These are phyloP conservation scores for Lithodes maja DNA, from an alignment of 2,888 invertebrate genomes.

Conservation along the genomic window DNA sequence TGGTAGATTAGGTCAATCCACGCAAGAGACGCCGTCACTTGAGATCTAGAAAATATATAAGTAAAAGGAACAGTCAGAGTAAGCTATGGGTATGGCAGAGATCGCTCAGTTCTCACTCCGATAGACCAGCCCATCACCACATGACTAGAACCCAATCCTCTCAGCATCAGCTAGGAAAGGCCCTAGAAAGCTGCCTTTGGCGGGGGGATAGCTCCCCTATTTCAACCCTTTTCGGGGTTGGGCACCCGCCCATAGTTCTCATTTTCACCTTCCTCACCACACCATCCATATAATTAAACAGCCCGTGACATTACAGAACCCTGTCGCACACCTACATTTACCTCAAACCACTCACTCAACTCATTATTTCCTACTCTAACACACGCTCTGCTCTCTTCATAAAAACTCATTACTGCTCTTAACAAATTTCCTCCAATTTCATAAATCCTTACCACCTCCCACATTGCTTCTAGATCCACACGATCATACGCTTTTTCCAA, in stretches of 20 bases:
- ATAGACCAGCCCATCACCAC: too few species aligned
- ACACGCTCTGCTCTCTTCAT: slow-evolving; percentile 6
- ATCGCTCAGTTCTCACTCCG: too few species aligned
- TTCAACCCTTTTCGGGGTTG: too few species aligned
- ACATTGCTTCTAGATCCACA: not conserved
- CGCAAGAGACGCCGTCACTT: too few species aligned
- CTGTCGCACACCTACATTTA: not conserved
- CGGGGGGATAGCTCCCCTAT: too few species aligned
- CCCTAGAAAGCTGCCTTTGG: too few species aligned
- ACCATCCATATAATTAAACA: not conserved
- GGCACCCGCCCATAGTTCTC: not conserved
- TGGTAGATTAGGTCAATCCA: too few species aligned
- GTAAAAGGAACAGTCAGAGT: too few species aligned
- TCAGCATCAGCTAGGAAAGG: too few species aligned
- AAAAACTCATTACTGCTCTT: not conserved
- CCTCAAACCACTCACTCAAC: not conserved
- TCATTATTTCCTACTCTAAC: not conserved
- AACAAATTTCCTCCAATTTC: not conserved
- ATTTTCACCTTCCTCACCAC: not conserved
- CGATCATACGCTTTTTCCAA: not conserved
- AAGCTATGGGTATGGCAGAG: too few species aligned
- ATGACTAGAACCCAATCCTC: too few species aligned
- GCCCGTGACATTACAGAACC: not conserved
- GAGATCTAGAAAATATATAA: too few species aligned
- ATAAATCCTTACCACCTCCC: not conserved